Evolutionary conservation across 2,888 invertebrate species (phyloP).

Genomic region (Drosophila anomelani): DNA sequence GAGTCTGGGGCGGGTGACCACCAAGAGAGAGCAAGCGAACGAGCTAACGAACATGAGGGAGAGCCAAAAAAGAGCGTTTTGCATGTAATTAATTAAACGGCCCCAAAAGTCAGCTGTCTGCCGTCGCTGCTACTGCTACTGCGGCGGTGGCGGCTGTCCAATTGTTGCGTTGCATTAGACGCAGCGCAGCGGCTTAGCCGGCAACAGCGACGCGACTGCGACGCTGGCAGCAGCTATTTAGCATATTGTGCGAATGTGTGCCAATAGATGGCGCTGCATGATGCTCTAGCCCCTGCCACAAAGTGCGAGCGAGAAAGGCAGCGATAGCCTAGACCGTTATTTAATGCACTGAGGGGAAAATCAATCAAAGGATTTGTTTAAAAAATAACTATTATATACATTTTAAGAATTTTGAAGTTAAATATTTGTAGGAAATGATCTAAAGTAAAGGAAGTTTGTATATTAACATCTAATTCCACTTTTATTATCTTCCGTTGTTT

Average conservation of each 20-base stretch:
- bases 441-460: no score
- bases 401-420: neutral
- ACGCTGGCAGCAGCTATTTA: slow-evolving; percentile 62
- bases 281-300: slow-evolving; percentile 37
- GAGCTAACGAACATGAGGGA: slow-evolving; percentile 41
- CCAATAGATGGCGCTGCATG: slow-evolving; percentile 80
- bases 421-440: neutral
- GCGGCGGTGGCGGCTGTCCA: slow-evolving; percentile 53
- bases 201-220: slow-evolving; percentile 33
- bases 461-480: no score
- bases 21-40: slow-evolving; percentile 39
- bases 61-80: slow-evolving; percentile 54
- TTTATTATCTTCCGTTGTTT: neutral
- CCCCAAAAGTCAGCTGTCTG: slow-evolving; percentile 75
- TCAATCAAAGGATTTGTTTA: neutral
- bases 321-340: slow-evolving; percentile 16
- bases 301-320: slow-evolving; percentile 33
- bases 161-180: slow-evolving; percentile 69
- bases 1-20: slow-evolving; percentile 13
- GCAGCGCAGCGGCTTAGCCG: slow-evolving; percentile 27
- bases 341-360: slow-evolving; percentile 23
- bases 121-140: slow-evolving; percentile 28
- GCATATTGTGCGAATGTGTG: slow-evolving; percentile 76
- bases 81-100: slow-evolving; percentile 77
- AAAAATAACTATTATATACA: neutral